phyloP scores from a whole-genome alignment of 2,888 invertebrate genomes.

The Siphonodentalium dalli region DNA sequence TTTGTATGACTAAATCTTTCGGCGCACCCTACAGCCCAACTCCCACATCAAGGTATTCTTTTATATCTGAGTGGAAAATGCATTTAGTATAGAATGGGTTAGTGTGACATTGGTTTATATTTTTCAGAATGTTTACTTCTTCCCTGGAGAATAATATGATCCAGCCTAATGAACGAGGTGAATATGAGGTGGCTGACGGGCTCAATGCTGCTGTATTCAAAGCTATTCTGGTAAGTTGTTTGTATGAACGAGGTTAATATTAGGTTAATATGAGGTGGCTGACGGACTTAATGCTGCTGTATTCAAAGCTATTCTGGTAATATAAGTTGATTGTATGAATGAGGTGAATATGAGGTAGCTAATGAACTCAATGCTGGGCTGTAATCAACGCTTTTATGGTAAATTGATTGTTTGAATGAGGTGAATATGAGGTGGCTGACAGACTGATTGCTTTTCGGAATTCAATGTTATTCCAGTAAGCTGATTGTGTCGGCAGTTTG shows the following conservation, averaged over 20 bases:
- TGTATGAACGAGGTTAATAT: background rate
- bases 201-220: constrained; percentile 94
- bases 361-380: constrained; percentile 94
- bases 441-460: constrained; percentile 93
- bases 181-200: constrained; percentile 96
- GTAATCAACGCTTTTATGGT: constrained; percentile 92
- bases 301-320: constrained; percentile 85
- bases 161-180: constrained; percentile 93
- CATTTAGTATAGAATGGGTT: too few relatives aligned
- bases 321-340: too few relatives aligned
- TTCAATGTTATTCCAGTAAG: constrained; percentile 86
- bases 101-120: constrained; percentile 5
- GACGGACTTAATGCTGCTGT: constrained; percentile 95
- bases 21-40: too few relatives aligned
- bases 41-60: too few relatives aligned
- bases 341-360: constrained; percentile 96
- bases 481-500: constrained; percentile 7
- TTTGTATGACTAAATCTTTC: too few relatives aligned
- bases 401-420: too few relatives aligned
- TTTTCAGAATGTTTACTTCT: constrained; percentile 88
- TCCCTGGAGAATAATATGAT: constrained; percentile 82
- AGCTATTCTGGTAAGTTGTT: constrained; percentile 75
- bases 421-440: constrained; percentile 96
- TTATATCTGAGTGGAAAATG: too few relatives aligned
- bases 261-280: constrained; percentile 95